Base-by-base conservation (phyloP, 1,140 invertebrate species). In the Papilio xuthus region DNA sequence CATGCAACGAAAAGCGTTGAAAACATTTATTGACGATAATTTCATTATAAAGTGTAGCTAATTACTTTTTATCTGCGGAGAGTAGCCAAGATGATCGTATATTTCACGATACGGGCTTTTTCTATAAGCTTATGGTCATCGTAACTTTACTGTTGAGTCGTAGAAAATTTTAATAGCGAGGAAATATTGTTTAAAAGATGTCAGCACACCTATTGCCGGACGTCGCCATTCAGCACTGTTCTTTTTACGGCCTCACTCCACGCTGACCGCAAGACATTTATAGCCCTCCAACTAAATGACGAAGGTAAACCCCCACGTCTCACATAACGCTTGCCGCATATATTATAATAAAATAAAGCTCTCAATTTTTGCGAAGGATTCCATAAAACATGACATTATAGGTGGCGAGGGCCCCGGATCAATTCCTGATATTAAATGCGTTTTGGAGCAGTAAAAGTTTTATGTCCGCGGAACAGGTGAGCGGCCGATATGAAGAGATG, bases 371-470 rank as follows among this genome's bases (percentile, higher is more conserved):
- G 60, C 23, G 26, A 63, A 63, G 26, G 60, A 63, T 28, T 63
- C 72, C 50, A 69, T 82, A 83, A 82, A 82, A 84, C 71, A 82
- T 79, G 67, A 79, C 69, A 79, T 71, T 63, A 63, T 63, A 63
- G 60, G 60, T 63, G 60, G 60, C 60, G 60, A 23, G 60, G 12
- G 78, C 69, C 50, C 41, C 60, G 63, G 78, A 77, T 80, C 67
- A 80, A 67, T 71, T 78, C 42, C 78, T 67, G 77, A 79, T 82
- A 82, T 84, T 81, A 82, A 81, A 79, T 78, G 75, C 60, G 75
- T 73, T 74, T 78, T 80, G 37, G 67, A 81, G 78, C 56, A 78
- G 74, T 81, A 81, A 84, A 76, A 84, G 80, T 83, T 83, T 83
- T 84, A 63, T 63, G 60, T 63, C 26, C 60, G 60, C 60, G 60